Evolutionary conservation across 92 coral and sea anemone genomes (phyloP).

Genomic region (Blastomussa wellsi): DNA sequence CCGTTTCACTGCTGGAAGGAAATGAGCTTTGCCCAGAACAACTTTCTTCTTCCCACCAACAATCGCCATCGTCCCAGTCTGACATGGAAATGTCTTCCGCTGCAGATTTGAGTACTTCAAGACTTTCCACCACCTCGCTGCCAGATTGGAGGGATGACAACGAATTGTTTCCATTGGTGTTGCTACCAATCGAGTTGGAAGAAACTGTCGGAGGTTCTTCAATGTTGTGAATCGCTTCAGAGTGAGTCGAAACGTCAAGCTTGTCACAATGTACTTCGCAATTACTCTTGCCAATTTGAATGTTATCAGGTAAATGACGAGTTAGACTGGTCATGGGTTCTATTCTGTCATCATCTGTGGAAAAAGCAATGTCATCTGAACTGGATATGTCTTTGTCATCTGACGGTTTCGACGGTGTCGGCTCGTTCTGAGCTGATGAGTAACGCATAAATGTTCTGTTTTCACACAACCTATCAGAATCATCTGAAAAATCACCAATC

Average conservation of each 20-base stretch:
- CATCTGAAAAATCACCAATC: constrained; percentile 4
- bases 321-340: neutral
- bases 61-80: constrained; percentile 57
- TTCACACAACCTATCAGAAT: neutral
- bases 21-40: constrained; percentile 25
- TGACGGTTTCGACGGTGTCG: neutral
- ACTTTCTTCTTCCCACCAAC: constrained; percentile 53
- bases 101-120: constrained; percentile 65
- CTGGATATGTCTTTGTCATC: too few species aligned
- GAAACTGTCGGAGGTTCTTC: neutral
- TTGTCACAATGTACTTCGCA: neutral
- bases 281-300: neutral
- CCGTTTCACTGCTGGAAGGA: constrained; percentile 27
- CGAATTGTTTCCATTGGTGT: neutral
- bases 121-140: neutral
- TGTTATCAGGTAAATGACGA: too few species aligned
- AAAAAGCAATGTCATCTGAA: neutral
- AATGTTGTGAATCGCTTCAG: neutral
- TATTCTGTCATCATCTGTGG: neutral
- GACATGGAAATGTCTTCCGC: constrained; percentile 61
- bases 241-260: neutral
- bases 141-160: neutral
- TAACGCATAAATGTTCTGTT: neutral
- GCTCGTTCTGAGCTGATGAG: neutral
- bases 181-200: neutral